Evolutionary conservation across 1,140 invertebrate genomes (phyloP), one percentile per base, ranked within the genome.

Genomic region (Subanguina moxae): DNA sequence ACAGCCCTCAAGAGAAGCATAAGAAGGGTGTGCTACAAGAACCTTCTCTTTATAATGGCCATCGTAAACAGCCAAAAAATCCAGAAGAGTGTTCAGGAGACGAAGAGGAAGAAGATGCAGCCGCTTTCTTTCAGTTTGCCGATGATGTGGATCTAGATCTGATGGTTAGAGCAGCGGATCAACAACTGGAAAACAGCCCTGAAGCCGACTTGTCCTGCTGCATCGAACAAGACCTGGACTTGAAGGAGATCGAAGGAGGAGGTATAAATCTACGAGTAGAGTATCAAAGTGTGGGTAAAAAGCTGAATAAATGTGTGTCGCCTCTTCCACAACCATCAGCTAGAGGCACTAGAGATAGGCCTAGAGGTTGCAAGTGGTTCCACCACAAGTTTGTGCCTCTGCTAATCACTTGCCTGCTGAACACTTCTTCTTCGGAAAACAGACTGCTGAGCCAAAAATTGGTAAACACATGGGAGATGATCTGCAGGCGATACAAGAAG

Each of bases 101-200:
- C 9, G 52, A 61, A 8, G 3, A 21, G 13, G 58, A 61, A 61
- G 58, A 61, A 13, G 38, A 25, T 30, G 5, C n/a, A 43, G 58
- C 28, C 17, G 58, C 38, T 8, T 61, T 25, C 57, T 61, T 25
- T 13, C 58, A 61, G 19, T 61, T 61, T 8, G 58, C 58, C 58
- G 58, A 61, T 21, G 28, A 43, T n/a, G 19, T 61, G 5, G 58
- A 61, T n/a, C 13, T 61, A 13, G 58, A 61, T 21, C n/a, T 30
- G n/a, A 61, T 61, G 58, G 58, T 61, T 32, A 61, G 28, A 13
- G 58, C 58, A 3, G 58, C 58, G 8, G 58, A 30, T 25, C 58
- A 8, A 3, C 28, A n/a, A 28, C n/a, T 28, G 28, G 28, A 30
- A 61, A n/a, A 30, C n/a, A 28, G 28, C 17, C 28, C n/a, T 19